Percentiles rank a stretch among this genome's conserved stretches.
Evolutionary conservation across 2,888 invertebrate genomes (phyloP).

Genomic region (Frankliniella fusca): DNA sequence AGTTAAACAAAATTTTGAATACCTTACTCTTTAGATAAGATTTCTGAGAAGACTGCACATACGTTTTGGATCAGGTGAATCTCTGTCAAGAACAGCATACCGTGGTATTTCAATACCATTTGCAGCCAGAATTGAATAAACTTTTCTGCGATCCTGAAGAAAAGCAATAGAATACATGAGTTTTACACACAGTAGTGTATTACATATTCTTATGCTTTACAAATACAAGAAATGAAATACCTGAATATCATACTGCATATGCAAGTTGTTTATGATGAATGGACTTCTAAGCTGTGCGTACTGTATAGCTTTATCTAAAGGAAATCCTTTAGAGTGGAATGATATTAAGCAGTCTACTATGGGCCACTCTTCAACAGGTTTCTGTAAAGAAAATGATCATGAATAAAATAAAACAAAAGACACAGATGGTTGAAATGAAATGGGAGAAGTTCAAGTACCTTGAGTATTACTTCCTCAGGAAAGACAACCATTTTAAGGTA

Average conservation of each 20-base stretch:
- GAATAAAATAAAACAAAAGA: background rate
- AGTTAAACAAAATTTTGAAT: conserved; percentile 2
- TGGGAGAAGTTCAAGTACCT: conserved; percentile 52
- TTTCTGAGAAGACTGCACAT: conserved; percentile 43
- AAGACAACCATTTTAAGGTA: conserved; percentile 93
- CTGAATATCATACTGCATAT: conserved; percentile 97
- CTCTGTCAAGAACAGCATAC: conserved; percentile 93
- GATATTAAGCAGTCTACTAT: conserved; percentile 96
- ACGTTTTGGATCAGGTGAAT: conserved; percentile 87
- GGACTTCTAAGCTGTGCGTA: conserved; percentile 92
- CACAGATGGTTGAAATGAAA: background rate
- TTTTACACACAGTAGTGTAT: conserved; percentile 6
- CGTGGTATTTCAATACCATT: conserved; percentile 97
- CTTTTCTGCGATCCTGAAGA: conserved; percentile 78
- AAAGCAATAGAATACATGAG: conserved; percentile 26
- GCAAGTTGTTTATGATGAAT: conserved; percentile 96
- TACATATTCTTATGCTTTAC: conserved; percentile 28
- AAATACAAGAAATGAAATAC: conserved; percentile 48
- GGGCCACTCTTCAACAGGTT: conserved; percentile 97
- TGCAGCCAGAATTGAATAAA: conserved; percentile 87
- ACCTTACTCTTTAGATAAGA: background rate
- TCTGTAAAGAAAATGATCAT: conserved; percentile 54
- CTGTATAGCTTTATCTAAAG: conserved; percentile 93
- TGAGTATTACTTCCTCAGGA: conserved; percentile 91
- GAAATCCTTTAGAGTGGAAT: conserved; percentile 98